Base-by-base conservation (phyloP, 2,113 vertebrate genomes). In the Mesembrinibis cayennensis region DNA sequence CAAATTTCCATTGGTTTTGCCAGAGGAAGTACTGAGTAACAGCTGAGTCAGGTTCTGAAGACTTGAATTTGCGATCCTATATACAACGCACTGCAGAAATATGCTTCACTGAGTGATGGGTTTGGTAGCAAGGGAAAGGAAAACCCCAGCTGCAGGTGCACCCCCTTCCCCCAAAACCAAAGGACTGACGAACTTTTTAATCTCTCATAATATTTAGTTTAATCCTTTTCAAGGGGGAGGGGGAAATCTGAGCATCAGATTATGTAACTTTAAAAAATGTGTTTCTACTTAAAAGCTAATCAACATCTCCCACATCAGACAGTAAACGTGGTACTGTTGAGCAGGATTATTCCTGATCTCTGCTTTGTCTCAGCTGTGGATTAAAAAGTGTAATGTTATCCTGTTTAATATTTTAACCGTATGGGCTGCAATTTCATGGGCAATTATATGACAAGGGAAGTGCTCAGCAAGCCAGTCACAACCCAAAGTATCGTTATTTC, bases 341-440 rank as follows among this genome's bases (percentile, higher is more conserved):
- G 90, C 83, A 88, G 96, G 93, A 96, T 98, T 97, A 97, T 83
- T 95, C 85, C 89, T 94, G 94, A 95, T 96, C 94, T 96, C 93
- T 93, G 89, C 97, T 98, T 97, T 96, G 97, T 96, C 97, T 97
- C 97, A 97, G 73, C 70, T 95, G 80, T 91, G 95, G 96, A 97
- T 97, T 95, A 96, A 95, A 92, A 92, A 69, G 61, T 89, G 97
- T 96, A 97, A 97, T 86, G 91, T 90, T 97, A 97, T 95, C 97
- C 96, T 79, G 55, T 87, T 94, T 97, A 98, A 97, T 97, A 95
- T 96, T 96, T 97, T 97, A 96, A 97, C 96, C 80, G 56, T 97
- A 96, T 95, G 96, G 89, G 87, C 80, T 87, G 82, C 62, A 95
- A 95, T 95, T 97, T 98, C 95, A 96, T 59, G 95, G 96, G 73